phyloP scores from a whole-genome alignment of 2,113 vertebrate genomes.

The Polyodon spathula region DNA sequence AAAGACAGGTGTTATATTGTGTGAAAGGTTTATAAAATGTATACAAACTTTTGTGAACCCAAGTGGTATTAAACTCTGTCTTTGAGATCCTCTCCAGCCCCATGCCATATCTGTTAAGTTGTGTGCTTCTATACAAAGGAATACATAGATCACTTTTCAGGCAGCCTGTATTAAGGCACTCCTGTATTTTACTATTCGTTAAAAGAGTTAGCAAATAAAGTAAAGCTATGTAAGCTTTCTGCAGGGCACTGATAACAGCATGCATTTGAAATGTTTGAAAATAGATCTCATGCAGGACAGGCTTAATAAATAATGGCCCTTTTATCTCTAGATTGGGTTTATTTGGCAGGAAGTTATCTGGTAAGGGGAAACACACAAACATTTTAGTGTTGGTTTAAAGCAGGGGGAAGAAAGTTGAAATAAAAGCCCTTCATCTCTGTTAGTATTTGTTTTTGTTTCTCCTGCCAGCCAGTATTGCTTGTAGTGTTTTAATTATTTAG shows the following conservation, averaged over 20 bases:
- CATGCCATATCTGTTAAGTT: not conserved
- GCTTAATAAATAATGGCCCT: not conserved
- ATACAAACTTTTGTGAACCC: too few species aligned
- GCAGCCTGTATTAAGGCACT: not conserved
- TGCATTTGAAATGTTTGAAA: conserved; percentile 2
- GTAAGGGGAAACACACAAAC: not conserved
- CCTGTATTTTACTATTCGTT: not conserved
- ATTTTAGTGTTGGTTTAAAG: not conserved
- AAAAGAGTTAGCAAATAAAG: not conserved
- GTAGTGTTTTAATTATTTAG: too few species aligned
- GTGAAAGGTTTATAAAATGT: too few species aligned
- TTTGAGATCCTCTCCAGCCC: not conserved
- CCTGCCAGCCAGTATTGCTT: conserved; percentile 1
- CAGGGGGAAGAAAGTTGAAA: not conserved
- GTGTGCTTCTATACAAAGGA: not conserved
- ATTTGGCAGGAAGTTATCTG: conserved; percentile 3
- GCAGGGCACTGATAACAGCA: conserved; percentile 7
- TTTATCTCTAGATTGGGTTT: not conserved
- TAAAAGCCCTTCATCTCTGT: not conserved
- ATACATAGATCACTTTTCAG: not conserved
- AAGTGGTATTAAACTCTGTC: not conserved
- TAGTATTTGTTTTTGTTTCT: not conserved
- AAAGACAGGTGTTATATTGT: too few species aligned
- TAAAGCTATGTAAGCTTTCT: conserved; percentile 7
- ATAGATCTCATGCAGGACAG: not conserved